Base-by-base conservation (phyloP, 2,888 invertebrate genomes). In the Napeogenes inachia region DNA sequence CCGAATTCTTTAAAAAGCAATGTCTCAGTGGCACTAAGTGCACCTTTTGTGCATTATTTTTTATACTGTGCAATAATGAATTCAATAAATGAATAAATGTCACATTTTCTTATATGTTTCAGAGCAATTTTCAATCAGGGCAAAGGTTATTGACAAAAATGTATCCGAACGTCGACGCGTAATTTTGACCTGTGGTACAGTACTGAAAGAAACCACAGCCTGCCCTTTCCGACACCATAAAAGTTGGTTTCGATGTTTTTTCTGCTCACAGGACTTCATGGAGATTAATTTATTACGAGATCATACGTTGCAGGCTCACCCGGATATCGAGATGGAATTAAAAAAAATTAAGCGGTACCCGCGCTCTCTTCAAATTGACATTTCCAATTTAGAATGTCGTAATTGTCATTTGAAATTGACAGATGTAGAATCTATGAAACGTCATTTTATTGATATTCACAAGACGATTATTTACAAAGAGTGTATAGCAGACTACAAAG, bases 201-300 rank as follows among this genome's bases (percentile, higher is more conserved):
- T 89, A 2, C 74, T 89, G 0, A 75, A 70, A 60, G 73, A 84
- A 57, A 88, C 87, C 2, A 87, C 87, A 0, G 88, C 88, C 0
- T 89, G 88, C 54, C 87, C 87, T 0, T 89, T 89, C 68, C 74
- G 88, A 30, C 89, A 89, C 66, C 82, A 82, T 70, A 84, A 82
- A 47, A 88, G 88, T 70, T 89, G 89, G 88, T 89, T 89, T 73
- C 86, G 81, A 66, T 89, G 89, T 56, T 88, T 89, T 70, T 89
- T 81, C 73, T 89, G 89, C 68, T 71, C 75, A 2, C 69, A 82
- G 69, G 81, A 84, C 56, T 88, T 86, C 64, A 85, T 87, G 79
- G 82, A 84, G 46, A 79, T 88, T 30, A 76, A 77, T 53, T 64
- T 77, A 5, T 73, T 89, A 0, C 73, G 82, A 65, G 66, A 68